phyloP scores from a whole-genome alignment of 2,888 invertebrate genomes.

The Rhaphigaster nebulosa region DNA sequence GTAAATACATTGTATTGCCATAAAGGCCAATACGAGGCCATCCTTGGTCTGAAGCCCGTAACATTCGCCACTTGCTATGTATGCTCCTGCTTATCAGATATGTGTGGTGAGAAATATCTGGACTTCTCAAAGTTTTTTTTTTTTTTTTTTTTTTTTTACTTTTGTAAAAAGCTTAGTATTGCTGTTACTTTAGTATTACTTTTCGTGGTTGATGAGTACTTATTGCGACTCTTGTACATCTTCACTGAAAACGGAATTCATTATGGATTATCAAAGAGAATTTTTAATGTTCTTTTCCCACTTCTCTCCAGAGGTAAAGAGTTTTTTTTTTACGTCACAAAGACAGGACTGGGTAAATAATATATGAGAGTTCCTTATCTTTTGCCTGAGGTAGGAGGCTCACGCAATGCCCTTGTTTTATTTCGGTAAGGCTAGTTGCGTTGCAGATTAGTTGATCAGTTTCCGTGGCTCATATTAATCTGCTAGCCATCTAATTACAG shows the following conservation, averaged over 20 bases:
- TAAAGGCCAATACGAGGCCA: too few species aligned
- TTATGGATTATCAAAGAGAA: not conserved
- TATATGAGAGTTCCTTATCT: not conserved
- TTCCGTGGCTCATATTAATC: not conserved
- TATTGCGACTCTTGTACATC: not conserved
- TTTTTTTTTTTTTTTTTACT: not conserved
- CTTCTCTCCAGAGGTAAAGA: not conserved
- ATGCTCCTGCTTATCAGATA: too few species aligned
- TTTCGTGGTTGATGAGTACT: not conserved
- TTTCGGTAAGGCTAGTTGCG: not conserved
- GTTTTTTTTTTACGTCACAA: not conserved
- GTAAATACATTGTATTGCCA: too few species aligned
- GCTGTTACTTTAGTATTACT: not conserved
- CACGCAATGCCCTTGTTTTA: conserved; percentile 2
- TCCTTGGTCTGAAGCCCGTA: too few species aligned
- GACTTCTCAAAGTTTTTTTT: not conserved
- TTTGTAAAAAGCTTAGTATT: not conserved
- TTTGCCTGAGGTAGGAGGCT: not conserved
- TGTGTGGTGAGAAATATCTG: too few species aligned
- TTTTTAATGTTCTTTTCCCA: conserved; percentile 13
- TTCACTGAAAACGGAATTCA: not conserved
- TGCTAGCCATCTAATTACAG: not conserved
- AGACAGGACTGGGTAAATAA: not conserved
- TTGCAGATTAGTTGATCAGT: not conserved
- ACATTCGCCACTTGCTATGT: too few species aligned